A percentile compares a stretch with the other conserved stretches of the same genome.
These are phyloP conservation scores for Macrocentrus cingulum DNA, from an alignment of 1,140 invertebrate genomes.

Conservation along the genomic window DNA sequence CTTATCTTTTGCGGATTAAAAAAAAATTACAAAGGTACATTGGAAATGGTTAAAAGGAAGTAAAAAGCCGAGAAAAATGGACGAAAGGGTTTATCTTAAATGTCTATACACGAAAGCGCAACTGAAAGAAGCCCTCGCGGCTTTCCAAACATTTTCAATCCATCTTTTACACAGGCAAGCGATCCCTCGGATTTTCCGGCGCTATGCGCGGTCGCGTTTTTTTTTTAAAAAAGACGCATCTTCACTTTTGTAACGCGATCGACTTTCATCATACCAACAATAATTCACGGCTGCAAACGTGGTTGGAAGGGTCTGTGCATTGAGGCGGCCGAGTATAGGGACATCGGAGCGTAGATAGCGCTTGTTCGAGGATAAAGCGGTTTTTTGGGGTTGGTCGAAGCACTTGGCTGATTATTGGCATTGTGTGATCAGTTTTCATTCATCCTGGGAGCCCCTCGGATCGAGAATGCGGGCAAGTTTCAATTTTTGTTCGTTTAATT, in stretches of 20 bases:
- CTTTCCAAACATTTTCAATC: conserved; percentile 4
- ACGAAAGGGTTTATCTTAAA: conserved; percentile 13
- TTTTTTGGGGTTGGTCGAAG: conserved; percentile 43
- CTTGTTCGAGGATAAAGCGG: conserved; percentile 43
- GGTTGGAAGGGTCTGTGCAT: not conserved
- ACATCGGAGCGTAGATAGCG: conserved; percentile 8
- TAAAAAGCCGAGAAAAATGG: too few relatives aligned
- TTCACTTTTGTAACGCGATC: not conserved
- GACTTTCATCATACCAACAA: conserved; percentile 9
- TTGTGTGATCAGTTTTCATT: conserved; percentile 39
- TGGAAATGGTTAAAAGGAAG: too few relatives aligned
- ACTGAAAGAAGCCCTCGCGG: not conserved
- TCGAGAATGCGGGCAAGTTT: conserved; percentile 25
- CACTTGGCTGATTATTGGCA: conserved; percentile 52
- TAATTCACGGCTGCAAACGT: conserved; percentile 14
- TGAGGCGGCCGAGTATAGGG: conserved; percentile 15
- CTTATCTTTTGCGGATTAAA: too few relatives aligned
- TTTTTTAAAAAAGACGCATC: conserved; percentile 12
- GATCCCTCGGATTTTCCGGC: conserved; percentile 27
- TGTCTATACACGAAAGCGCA: not conserved
- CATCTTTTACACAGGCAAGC: conserved; percentile 15
- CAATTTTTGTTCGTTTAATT: too few relatives aligned
- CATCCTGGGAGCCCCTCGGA: too few relatives aligned
- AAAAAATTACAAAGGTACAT: too few relatives aligned
- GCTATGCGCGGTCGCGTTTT: conserved; percentile 20